Conservation (phyloP, 1,140 invertebrate genomes). For the Dinoponera quadriceps region DNA sequence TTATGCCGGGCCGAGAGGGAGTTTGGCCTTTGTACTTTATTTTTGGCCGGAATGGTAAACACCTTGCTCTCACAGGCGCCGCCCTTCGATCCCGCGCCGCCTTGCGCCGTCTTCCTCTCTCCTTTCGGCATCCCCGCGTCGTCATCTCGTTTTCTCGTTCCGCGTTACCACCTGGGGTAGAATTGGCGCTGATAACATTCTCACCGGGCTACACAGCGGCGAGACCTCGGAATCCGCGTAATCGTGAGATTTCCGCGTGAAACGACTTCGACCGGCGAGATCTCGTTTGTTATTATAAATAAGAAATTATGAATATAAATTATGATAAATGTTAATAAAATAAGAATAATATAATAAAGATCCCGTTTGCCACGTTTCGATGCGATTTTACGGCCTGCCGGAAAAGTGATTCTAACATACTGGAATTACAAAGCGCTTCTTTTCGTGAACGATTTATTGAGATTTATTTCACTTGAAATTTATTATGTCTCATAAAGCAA, state of each 20-base stretch:
- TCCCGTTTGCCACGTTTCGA: too few relatives aligned
- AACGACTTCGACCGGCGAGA: not conserved
- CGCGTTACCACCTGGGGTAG: constrained; percentile 32
- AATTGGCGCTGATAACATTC: constrained; percentile 39
- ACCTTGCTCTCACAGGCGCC: constrained; percentile 84
- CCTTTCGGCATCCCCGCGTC: constrained; percentile 44
- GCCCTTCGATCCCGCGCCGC: constrained; percentile 72
- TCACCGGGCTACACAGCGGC: not conserved
- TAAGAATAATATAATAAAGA: too few relatives aligned
- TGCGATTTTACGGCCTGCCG: too few relatives aligned
- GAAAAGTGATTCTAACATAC: too few relatives aligned
- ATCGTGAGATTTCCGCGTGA: not conserved
- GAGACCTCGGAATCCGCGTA: not conserved
- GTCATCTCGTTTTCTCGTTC: constrained; percentile 46
- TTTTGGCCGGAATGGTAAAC: constrained; percentile 83
- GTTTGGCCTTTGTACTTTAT: constrained; percentile 79
- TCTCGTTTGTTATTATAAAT: not conserved
- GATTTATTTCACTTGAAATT: too few relatives aligned
- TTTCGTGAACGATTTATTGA: too few relatives aligned
- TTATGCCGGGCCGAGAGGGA: constrained; percentile 72
- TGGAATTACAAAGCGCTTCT: too few relatives aligned
- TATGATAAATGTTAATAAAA: too few relatives aligned
- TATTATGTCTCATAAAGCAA: too few relatives aligned
- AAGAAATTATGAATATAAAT: too few relatives aligned
- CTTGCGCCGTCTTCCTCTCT: constrained; percentile 63